phyloP scores from a whole-genome alignment of 2,888 invertebrate species.

The Netelia inedita region DNA sequence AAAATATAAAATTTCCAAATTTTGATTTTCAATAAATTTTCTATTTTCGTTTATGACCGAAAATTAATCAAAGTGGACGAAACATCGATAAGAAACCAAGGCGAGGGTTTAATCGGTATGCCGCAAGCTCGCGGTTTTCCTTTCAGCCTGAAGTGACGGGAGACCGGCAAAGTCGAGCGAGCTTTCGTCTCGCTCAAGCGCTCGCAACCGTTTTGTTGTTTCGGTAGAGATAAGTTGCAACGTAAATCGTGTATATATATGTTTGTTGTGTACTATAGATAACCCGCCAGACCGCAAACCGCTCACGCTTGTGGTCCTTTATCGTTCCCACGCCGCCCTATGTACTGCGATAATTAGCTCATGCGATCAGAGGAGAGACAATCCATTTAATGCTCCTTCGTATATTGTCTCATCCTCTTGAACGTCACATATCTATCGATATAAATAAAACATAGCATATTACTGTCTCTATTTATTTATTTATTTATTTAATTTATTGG shows the following conservation, averaged over 20 bases:
- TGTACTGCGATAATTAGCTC: constrained; percentile 41
- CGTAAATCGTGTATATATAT: constrained; percentile 21
- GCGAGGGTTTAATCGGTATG: constrained; percentile 28
- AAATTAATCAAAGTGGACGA: neutral
- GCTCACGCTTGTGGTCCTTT: constrained; percentile 42
- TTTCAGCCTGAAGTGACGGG: constrained; percentile 12
- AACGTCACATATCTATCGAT: neutral
- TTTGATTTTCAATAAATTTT: neutral
- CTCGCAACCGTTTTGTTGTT: constrained; percentile 4
- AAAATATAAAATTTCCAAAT: neutral
- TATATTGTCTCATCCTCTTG: neutral
- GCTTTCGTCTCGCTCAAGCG: constrained; percentile 14
- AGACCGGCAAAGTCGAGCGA: constrained; percentile 10
- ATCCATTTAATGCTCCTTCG: constrained; percentile 20
- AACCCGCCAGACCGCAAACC: constrained; percentile 39
- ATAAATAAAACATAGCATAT: neutral
- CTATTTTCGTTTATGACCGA: neutral
- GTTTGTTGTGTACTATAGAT: neutral
- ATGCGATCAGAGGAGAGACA: constrained; percentile 26
- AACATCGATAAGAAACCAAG: constrained; percentile 21
- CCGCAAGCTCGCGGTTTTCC: constrained; percentile 54
- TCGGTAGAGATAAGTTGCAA: constrained; percentile 16
- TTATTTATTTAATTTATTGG: too few relatives aligned
- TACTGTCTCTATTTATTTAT: neutral
- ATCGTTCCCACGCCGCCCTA: constrained; percentile 23